Percentiles rank a stretch among this genome's conserved stretches.
Evolutionary conservation across 2,888 invertebrate species (phyloP).

Genomic region (Apamea anceps): DNA sequence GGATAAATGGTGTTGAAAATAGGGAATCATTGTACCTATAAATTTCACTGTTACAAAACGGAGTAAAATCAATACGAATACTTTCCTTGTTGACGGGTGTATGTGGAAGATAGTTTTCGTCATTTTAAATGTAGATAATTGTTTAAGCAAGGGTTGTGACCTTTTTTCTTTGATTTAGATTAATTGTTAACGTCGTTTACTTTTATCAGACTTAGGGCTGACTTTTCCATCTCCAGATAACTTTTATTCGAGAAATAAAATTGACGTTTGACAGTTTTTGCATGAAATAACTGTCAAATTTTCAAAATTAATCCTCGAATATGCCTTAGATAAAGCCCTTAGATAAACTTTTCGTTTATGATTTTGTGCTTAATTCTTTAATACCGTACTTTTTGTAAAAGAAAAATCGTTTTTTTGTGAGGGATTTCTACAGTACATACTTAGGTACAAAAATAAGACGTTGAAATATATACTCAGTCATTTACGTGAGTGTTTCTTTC

Average conservation of each 20-base stretch:
- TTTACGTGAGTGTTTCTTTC: conserved; percentile 49
- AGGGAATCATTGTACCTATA: conserved; percentile 64
- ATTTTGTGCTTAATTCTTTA: conserved; percentile 2
- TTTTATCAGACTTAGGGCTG: conserved; percentile 34
- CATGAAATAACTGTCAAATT: too few species aligned
- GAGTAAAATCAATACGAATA: conserved; percentile 65
- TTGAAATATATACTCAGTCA: conserved; percentile 45
- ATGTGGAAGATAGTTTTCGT: conserved; percentile 25
- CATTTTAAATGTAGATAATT: neutral
- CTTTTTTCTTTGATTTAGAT: conserved; percentile 31
- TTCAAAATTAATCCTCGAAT: too few species aligned
- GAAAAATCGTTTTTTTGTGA: conserved; percentile 4
- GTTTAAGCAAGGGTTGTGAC: neutral
- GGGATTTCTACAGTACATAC: conserved; percentile 1
- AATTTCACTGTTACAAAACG: conserved; percentile 66
- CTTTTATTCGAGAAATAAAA: too few species aligned
- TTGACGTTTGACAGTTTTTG: too few species aligned
- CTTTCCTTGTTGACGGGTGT: conserved; percentile 17
- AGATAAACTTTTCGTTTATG: conserved; percentile 11
- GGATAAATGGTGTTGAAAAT: conserved; percentile 65
- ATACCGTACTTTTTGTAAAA: conserved; percentile 6
- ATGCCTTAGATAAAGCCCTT: too few species aligned
- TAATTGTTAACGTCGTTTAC: conserved; percentile 40
- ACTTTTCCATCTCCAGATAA: too few species aligned
- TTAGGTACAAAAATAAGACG: conserved; percentile 32